Base-by-base conservation (phyloP, 2,113 vertebrate species). In the Diglossa brunneiventris region DNA sequence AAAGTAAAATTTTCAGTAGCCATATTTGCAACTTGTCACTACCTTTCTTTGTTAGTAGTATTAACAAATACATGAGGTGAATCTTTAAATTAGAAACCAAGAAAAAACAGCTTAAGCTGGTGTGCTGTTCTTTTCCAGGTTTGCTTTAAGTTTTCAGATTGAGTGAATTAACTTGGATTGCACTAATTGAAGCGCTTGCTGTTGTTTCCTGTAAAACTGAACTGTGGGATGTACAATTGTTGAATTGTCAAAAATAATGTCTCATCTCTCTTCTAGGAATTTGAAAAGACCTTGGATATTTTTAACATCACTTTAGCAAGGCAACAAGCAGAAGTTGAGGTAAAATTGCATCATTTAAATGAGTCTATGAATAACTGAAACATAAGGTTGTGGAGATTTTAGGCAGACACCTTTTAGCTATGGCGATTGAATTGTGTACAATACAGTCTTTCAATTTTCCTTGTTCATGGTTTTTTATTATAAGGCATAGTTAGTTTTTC, bases 241-340 rank as follows among this genome's bases (percentile, higher is more conserved):
- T 3, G 41, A 44, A 75, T 41, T 49, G 20, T 67, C 52, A 67
- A 87, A 80, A 83, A 24, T 87, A 61, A 63, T 88, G 87, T 80
- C 6, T 95, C 13, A 6, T 15, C 11, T 97, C 47, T 49, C 97
- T 98, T 89, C 59, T 89, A 99, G 99, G 98, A 98, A 56, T 97
- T 98, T 1, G 99, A 99, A 97, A 99, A 98, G 95, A 44, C 95
- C 5, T 94, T 99, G 98, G 99, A 99, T 98, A 98, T 99, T 96
- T 99, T 99, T 98, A 99, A 99, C 96, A 99, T 99, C 98, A 99
- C 99, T 13, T 89, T 99, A 92, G 98, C 98, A 90, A 98, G 99
- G 93, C 99, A 99, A 83, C 99, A 99, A 95, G 99, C 99, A 89
- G 99, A 99, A 98, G 98, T 99, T 97, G 99, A 99, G 99, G 99